Base-by-base conservation (phyloP, 2,113 vertebrate species). In the Eretmochelys imbricata region DNA sequence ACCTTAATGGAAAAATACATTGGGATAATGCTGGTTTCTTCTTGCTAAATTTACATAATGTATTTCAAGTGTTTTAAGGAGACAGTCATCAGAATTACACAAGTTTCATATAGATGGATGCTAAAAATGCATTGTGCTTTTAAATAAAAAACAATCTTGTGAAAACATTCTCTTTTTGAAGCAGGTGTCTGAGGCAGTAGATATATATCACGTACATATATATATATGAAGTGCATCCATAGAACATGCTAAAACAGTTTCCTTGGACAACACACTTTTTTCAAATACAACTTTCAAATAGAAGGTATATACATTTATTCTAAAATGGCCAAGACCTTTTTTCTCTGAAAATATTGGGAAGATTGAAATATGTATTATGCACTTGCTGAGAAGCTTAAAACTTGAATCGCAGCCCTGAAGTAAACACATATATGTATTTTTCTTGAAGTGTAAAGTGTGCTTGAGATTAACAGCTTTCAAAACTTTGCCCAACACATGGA, bases 231-330 rank as follows among this genome's bases (percentile, higher is more conserved):
- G 89, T 85, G 49, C 93, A 86, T 96, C 94, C 94, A 82, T 89
- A 82, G 90, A 90, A 95, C 93, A 96, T 50, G 78, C 57, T 78
- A 35, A 72, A 95, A 95, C 94, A 97, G 87, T 96, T 95, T 97
- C 93, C 95, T 95, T 95, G 97, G 94, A 96, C 96, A 96, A 96
- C 92, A 2, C 82, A 3, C 50, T 89, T 79, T 93, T 94, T 88
- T 42, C 88, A 81, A 27, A 53, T 85, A 78, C 91, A 89, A 90
- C 65, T 96, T 97, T 96, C 90, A 72, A 57, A 90, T 85, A 82
- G 85, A 92, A 95, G 92, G 94, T 97, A 92, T 88, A 90, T 93
- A 87, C 86, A 89, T 94, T 94, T 97, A 93, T 96, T 95, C 85
- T 89, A 93, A 72, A 85, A 93, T 94, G 92, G 50, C 87, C 91